Percentiles rank a stretch among this genome's conserved stretches.
phyloP scores from a whole-genome alignment of 2,888 invertebrate genomes.

The Drosophila subsilvestris region DNA sequence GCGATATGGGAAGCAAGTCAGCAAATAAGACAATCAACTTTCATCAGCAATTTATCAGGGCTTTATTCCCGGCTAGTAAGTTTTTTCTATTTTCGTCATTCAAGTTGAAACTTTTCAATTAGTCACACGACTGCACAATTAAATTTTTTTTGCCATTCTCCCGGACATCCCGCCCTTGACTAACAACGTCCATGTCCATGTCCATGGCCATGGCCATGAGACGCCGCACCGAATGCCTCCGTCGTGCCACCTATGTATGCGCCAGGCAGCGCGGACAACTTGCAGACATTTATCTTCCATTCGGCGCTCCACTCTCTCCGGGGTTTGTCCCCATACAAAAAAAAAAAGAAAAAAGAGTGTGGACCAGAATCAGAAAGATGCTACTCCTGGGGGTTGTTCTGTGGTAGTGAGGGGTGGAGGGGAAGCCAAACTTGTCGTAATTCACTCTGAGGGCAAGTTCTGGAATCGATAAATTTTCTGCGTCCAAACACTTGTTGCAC shows the following conservation, averaged over 20 bases:
- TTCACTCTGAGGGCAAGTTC: constrained; percentile 72
- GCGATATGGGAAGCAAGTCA: constrained; percentile 3
- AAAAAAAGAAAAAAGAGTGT: constrained; percentile 3
- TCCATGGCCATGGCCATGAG: not conserved
- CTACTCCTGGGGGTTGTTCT: constrained; percentile 20
- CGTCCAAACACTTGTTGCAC: constrained; percentile 70
- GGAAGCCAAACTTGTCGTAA: constrained; percentile 69
- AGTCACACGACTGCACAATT: constrained; percentile 74
- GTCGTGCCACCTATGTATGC: constrained; percentile 22
- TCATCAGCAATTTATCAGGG: constrained; percentile 35
- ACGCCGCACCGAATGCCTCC: not conserved
- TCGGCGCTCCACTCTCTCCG: constrained; percentile 20
- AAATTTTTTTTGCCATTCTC: constrained; percentile 52
- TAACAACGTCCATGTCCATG: not conserved
- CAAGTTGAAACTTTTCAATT: constrained; percentile 73
- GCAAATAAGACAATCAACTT: constrained; percentile 46
- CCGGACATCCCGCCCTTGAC: constrained; percentile 8
- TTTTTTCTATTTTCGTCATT: constrained; percentile 55
- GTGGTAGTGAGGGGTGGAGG: not conserved
- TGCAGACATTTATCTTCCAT: constrained; percentile 70
- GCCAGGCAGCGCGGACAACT: constrained; percentile 26
- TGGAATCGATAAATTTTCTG: constrained; percentile 69
- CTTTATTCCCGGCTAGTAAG: constrained; percentile 23
- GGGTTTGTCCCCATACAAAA: constrained; percentile 22
- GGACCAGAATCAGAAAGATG: constrained; percentile 29